Evolutionary conservation across 1,140 invertebrate genomes (phyloP).

Genomic region (Diuraphis noxia): DNA sequence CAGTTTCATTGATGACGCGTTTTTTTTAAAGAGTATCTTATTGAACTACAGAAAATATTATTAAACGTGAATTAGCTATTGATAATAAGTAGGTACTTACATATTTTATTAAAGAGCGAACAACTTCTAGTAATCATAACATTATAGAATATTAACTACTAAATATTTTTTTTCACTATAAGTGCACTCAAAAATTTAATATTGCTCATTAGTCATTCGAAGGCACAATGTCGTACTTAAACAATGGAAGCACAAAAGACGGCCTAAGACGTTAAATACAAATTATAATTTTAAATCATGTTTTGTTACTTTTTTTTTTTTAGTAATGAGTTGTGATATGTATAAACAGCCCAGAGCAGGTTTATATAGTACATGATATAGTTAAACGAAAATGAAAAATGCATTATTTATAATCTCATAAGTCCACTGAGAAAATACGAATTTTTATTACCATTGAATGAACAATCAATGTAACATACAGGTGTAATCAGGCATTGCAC

Average conservation of each 20-base stretch:
- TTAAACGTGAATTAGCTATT: background rate
- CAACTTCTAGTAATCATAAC: background rate
- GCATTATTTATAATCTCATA: background rate
- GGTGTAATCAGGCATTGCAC: background rate
- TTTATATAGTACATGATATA: background rate
- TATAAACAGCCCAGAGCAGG: background rate
- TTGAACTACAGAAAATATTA: background rate
- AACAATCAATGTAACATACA: background rate
- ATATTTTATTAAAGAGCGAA: background rate
- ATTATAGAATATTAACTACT: background rate
- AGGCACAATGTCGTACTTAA: background rate
- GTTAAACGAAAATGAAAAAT: background rate
- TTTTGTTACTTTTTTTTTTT: background rate
- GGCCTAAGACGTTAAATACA: background rate
- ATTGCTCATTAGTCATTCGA: background rate
- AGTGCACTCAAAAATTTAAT: background rate
- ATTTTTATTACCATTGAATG: conserved; percentile 1
- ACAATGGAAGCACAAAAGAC: background rate
- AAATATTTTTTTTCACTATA: background rate
- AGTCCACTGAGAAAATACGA: background rate
- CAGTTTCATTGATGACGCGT: background rate
- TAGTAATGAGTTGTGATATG: background rate
- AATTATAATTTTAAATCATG: conserved; percentile 11
- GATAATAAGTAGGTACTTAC: background rate
- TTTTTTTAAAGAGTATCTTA: background rate